Evolutionary conservation across 2,888 invertebrate species (phyloP).

Genomic region (Xylocampa areola): DNA sequence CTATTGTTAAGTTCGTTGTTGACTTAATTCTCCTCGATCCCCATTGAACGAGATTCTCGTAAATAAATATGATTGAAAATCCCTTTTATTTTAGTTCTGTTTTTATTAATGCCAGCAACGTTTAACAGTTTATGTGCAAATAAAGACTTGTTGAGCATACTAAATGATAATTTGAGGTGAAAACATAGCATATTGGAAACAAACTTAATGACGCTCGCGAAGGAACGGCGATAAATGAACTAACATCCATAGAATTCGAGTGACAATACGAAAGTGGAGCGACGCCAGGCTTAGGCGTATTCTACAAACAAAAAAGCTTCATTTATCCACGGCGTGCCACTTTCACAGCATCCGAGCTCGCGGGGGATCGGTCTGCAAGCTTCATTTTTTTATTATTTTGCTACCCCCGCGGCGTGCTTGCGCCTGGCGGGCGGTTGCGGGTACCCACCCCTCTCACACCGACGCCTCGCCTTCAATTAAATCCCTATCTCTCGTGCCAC

Average conservation of each 20-base stretch:
- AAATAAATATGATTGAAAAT: conserved; percentile 77
- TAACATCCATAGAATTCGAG: conserved; percentile 85
- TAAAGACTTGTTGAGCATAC: conserved; percentile 23
- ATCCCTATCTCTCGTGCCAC: conserved; percentile 85
- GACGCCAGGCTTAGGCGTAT: conserved; percentile 85
- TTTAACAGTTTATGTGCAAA: conserved; percentile 2
- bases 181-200: conserved; percentile 65
- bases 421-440: conserved; percentile 73
- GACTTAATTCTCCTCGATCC: conserved; percentile 83
- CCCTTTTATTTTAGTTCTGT: conserved; percentile 38
- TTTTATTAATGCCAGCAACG: conserved; percentile 19
- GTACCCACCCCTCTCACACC: conserved; percentile 70
- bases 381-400: conserved; percentile 87
- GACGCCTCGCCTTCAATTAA: conserved; percentile 87
- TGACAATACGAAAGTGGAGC: conserved; percentile 87
- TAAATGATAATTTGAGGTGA: conserved; percentile 60
- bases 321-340: conserved; percentile 89
- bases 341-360: conserved; percentile 88
- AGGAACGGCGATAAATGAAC: conserved; percentile 77
- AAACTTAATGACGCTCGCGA: conserved; percentile 78
- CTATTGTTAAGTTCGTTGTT: conserved; percentile 84
- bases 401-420: conserved; percentile 71
- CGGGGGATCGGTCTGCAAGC: conserved; percentile 81
- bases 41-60: conserved; percentile 77
- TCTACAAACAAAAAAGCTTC: conserved; percentile 88